phyloP scores from a whole-genome alignment of 35 echinoderm and acorn worm species.

The Stichopus chloronotus region DNA sequence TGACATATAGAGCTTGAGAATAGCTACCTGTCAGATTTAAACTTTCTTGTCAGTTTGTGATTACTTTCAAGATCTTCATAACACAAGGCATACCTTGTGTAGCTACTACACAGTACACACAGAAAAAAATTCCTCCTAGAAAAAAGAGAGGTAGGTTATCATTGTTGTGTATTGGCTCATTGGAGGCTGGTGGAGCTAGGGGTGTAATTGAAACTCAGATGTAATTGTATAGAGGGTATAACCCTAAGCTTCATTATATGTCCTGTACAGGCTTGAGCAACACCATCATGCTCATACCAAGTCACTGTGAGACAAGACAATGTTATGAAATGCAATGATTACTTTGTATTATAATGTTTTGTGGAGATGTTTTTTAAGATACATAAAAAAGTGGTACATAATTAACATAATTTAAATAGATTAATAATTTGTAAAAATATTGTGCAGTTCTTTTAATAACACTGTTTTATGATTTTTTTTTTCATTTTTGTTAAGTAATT shows the following conservation, averaged over 20 bases:
- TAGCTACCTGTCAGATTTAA: neutral
- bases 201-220: neutral
- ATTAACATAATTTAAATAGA: slow-evolving; percentile 28
- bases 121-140: too few species aligned
- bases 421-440: slow-evolving; percentile 43
- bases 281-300: slow-evolving; percentile 13
- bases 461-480: slow-evolving; percentile 21
- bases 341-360: slow-evolving; percentile 48
- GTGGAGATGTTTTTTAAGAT: slow-evolving; percentile 36
- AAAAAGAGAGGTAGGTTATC: too few species aligned
- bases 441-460: slow-evolving; percentile 48
- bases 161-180: too few species aligned
- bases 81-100: neutral
- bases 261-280: slow-evolving; percentile 32
- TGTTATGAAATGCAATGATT: neutral
- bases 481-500: slow-evolving; percentile 30
- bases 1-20: neutral
- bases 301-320: neutral
- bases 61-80: neutral
- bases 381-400: slow-evolving; percentile 43
- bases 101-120: too few species aligned
- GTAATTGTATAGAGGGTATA: neutral
- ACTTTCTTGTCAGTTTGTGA: neutral
- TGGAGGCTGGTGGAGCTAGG: too few species aligned
- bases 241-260: neutral